These are phyloP conservation scores for Theocolax elegans DNA, from an alignment of 1,140 invertebrate species.

Conservation along the genomic window DNA sequence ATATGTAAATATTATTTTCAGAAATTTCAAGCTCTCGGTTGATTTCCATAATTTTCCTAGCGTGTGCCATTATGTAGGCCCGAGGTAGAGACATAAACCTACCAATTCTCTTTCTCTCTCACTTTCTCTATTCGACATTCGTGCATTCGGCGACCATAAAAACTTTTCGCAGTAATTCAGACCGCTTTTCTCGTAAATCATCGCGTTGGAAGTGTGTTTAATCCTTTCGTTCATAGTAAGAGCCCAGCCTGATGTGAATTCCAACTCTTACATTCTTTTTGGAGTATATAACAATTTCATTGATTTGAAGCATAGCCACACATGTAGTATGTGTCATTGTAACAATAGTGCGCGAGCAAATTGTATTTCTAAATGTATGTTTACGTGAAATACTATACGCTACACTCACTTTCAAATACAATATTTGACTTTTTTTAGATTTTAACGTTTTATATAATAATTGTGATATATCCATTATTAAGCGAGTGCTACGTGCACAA, in stretches of 20 bases:
- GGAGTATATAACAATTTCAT: slow-evolving; percentile 30
- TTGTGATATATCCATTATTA: too few relatives aligned
- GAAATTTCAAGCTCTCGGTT: slow-evolving; percentile 41
- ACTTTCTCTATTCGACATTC: slow-evolving; percentile 49
- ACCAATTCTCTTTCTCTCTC: slow-evolving; percentile 9
- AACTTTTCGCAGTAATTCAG: slow-evolving; percentile 54
- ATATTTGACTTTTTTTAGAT: too few relatives aligned
- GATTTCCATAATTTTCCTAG: slow-evolving; percentile 56
- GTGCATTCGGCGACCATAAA: slow-evolving; percentile 48
- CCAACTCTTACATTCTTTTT: slow-evolving; percentile 23
- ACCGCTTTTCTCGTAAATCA: slow-evolving; percentile 53
- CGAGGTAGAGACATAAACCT: slow-evolving; percentile 47
- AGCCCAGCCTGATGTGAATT: slow-evolving; percentile 13
- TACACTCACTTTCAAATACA: too few relatives aligned
- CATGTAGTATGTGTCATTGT: too few relatives aligned
- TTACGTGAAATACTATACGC: too few relatives aligned
- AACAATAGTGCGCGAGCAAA: too few relatives aligned
- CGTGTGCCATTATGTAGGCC: slow-evolving; percentile 46
- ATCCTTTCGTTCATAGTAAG: slow-evolving; percentile 48
- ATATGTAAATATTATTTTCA: slow-evolving; percentile 33
- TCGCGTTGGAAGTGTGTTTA: slow-evolving; percentile 50
- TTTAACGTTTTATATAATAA: too few relatives aligned
- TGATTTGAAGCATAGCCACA: not conserved
- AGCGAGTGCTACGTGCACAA: too few relatives aligned
- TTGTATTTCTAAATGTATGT: too few relatives aligned